Evolutionary conservation across 2,797 vertebrate species (phyloP), one percentile per base, ranked within the genome.

Genomic region (Uromys caudimaculatus): DNA sequence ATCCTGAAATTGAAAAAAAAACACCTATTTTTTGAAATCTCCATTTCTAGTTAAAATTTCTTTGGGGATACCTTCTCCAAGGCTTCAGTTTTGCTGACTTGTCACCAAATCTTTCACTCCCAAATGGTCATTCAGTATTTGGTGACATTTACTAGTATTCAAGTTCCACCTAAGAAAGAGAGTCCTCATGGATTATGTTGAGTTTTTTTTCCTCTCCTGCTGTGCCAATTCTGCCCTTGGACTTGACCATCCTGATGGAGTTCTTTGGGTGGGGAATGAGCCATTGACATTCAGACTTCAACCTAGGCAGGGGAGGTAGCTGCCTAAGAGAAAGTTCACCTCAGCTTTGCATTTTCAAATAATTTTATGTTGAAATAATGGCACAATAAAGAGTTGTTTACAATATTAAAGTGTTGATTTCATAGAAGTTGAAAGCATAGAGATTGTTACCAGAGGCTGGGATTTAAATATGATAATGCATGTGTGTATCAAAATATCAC

Each of bases 341-440:
- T n/a, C 32, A 52, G 67, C 27, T 94, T 76, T 93, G 3, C 75
- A 93, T 83, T 96, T 96, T 93, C 32, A 95, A 89, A 91, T 69
- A 77, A 73, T 86, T 96, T 62, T 62, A 23, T 95, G 41, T 69
- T 83, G 44, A 93, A 96, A 96, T 64, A 90, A 50, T 62, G 35
- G 14, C 27, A 90, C 19, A 93, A 71, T 75, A 95, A 92, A 92
- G 67, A 62, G 27, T n/a, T 94, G 41, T 44, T 35, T 16, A 79
- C 19, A 71, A n/a, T 73, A 81, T 44, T 86, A 79, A 87, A 79
- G 54, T 29, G 24, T 44, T 79, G 41, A n/a, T 78, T n/a, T 32
- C 41, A 35, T 60, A 60, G 54, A 54, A 60, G n/a, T 54, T 91
- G 27, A 87, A 56, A 67, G 32, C 35, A 85, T 56, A 52, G n/a